Conservation (phyloP, 1,140 invertebrate genomes). For the Planococcus citri region DNA sequence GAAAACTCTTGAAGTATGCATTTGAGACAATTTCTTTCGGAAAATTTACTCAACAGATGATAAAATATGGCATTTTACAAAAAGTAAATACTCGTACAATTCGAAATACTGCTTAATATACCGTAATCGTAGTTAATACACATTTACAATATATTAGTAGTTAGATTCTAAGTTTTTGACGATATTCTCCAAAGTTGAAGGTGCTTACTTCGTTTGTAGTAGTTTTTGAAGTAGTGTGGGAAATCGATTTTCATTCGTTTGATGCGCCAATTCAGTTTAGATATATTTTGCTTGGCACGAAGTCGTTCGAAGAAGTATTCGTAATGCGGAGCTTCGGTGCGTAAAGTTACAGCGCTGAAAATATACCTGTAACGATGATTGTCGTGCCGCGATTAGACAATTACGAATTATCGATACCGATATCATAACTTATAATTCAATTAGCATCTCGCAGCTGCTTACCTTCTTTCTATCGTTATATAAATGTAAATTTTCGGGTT, state of each 20-base stretch:
- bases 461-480: slow-evolving; percentile 68
- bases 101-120: no score
- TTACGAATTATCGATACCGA: slow-evolving; percentile 2
- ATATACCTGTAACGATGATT: no score
- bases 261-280: slow-evolving; percentile 42
- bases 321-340: slow-evolving; percentile 67
- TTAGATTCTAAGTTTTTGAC: no score
- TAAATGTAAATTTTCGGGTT: slow-evolving; percentile 49
- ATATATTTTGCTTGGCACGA: slow-evolving; percentile 35
- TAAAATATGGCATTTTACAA: no score
- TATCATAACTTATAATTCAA: background rate
- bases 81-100: no score
- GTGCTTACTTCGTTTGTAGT: slow-evolving; percentile 65
- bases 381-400: no score
- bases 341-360: slow-evolving; percentile 64
- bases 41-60: no score
- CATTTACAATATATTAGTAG: no score
- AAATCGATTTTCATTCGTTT: slow-evolving; percentile 54
- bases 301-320: slow-evolving; percentile 60
- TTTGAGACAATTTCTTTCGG: no score
- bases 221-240: slow-evolving; percentile 61
- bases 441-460: slow-evolving; percentile 15
- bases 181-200: slow-evolving; percentile 59
- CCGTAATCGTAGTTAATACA: no score
- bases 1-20: no score